Conservation (phyloP, 2,113 vertebrate species). For the Tautogolabrus adspersus region DNA sequence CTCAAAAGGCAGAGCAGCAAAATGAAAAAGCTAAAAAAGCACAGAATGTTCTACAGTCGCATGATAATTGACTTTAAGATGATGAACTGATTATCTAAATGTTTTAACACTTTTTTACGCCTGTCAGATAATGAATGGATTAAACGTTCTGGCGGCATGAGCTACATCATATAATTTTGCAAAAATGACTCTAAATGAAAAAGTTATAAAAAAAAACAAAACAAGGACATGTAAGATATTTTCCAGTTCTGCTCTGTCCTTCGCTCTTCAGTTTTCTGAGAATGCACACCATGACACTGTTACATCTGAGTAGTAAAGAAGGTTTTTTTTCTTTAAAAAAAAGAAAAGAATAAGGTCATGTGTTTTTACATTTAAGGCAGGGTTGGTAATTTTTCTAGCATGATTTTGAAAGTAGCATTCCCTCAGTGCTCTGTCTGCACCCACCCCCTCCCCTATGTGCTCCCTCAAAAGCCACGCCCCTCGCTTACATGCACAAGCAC, state of each 20-base stretch:
- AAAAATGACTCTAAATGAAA: not conserved
- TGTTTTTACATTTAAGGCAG: no score
- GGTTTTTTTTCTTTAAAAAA: no score
- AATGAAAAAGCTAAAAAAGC: not conserved
- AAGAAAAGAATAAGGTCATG: no score
- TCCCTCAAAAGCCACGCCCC: no score
- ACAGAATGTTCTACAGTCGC: not conserved
- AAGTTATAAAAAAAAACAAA: not conserved
- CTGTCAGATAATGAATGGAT: not conserved
- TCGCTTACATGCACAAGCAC: no score
- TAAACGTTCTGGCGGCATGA: not conserved
- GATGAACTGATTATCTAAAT: not conserved
- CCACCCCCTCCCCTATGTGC: no score
- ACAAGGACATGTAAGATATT: no score
- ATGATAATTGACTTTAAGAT: not conserved
- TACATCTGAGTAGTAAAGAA: no score
- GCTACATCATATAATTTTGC: not conserved
- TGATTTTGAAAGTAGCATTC: no score
- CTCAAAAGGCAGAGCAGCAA: no score
- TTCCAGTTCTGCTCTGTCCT: not conserved
- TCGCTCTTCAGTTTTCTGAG: not conserved
- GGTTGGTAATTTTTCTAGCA: no score
- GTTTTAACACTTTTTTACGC: not conserved
- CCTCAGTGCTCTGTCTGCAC: no score
- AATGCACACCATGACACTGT: not conserved